phyloP scores from a whole-genome alignment of 2,888 invertebrate genomes.

The Sthenelais limicola region DNA sequence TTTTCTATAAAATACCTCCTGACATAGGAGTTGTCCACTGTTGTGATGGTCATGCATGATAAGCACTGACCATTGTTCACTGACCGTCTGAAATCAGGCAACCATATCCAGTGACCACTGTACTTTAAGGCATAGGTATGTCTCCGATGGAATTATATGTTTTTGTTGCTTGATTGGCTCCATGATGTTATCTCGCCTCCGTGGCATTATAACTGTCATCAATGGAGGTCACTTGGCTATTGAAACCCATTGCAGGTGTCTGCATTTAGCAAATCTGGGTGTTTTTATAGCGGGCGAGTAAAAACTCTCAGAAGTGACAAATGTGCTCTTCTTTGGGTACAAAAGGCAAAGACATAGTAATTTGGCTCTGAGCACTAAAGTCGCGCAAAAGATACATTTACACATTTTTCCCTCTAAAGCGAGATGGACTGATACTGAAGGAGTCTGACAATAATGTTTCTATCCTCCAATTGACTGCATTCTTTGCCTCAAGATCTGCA shows the following conservation, averaged over 20 bases:
- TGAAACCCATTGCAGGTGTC: not conserved
- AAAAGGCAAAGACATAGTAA: conserved; percentile 5
- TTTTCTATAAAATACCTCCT: conserved; percentile 30
- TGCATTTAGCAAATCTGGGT: not conserved
- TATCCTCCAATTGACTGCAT: no score
- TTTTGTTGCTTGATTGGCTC: conserved; percentile 26
- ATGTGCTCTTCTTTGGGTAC: not conserved
- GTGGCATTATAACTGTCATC: conserved; percentile 33
- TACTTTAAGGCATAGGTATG: no score
- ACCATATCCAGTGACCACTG: no score
- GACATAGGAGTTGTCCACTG: conserved; percentile 1
- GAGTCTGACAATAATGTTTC: no score
- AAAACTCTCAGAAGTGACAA: not conserved
- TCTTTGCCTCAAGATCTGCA: no score
- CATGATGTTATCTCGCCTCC: conserved; percentile 23
- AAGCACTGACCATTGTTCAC: conserved; percentile 32
- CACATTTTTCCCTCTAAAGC: no score
- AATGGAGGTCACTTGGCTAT: not conserved
- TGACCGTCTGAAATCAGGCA: no score
- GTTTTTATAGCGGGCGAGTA: conserved; percentile 10
- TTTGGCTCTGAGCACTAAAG: not conserved
- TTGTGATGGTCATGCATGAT: conserved; percentile 38
- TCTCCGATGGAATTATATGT: conserved; percentile 29
- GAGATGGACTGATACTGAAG: no score
- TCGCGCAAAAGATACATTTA: no score